phyloP scores from a whole-genome alignment of 2,113 vertebrate genomes.

The Thymallus thymallus region DNA sequence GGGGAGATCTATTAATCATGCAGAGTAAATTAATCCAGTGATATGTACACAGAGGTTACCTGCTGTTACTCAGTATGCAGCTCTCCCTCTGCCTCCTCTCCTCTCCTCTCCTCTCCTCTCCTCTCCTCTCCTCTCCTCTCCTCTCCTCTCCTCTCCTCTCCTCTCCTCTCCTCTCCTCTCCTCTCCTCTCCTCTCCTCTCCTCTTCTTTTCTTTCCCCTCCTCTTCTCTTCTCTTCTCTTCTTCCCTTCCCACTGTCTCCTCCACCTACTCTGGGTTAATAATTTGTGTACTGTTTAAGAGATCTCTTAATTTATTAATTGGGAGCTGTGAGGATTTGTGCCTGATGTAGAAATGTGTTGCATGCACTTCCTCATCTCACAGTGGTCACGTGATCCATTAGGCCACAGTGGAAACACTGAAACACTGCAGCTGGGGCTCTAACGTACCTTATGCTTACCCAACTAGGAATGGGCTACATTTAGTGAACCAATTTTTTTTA shows the following conservation, averaged over 20 bases:
- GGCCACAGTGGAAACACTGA: slow-evolving; percentile 39
- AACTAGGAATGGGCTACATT: too few relatives aligned
- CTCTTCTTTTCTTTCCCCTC: too few relatives aligned
- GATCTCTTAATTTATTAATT: slow-evolving; percentile 61
- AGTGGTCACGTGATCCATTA: slow-evolving; percentile 56
- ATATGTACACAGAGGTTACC: slow-evolving; percentile 29
- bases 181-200: neutral
- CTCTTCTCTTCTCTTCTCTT: neutral
- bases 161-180: neutral
- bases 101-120: neutral
- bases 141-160: too few relatives aligned
- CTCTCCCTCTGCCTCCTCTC: neutral
- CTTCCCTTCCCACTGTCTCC: too few relatives aligned
- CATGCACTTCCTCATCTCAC: slow-evolving; percentile 40
- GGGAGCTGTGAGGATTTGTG: slow-evolving; percentile 45
- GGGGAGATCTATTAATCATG: slow-evolving; percentile 14
- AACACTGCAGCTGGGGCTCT: slow-evolving; percentile 51
- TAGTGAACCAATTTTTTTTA: too few relatives aligned
- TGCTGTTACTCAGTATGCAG: slow-evolving; percentile 22
- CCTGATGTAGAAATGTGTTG: slow-evolving; percentile 12
- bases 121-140: neutral
- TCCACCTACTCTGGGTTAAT: neutral
- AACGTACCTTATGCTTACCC: neutral
- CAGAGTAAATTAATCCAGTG: neutral
- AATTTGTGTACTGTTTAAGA: slow-evolving; percentile 34